Evolutionary conservation across 2,888 invertebrate genomes (phyloP).

Genomic region (Venusia cambrica): DNA sequence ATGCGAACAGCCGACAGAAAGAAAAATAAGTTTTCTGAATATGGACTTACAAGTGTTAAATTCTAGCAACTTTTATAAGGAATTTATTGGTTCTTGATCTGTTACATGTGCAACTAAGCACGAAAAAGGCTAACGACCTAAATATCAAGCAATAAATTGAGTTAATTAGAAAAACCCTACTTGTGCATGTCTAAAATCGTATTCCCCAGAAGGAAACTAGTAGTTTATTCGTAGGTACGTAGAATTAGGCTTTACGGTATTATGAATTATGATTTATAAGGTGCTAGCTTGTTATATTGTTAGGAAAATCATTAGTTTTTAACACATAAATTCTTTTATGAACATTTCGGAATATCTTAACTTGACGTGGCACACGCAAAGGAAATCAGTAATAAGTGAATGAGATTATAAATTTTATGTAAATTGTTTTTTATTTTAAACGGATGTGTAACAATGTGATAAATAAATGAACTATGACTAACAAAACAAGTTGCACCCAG

Average conservation of each 20-base stretch:
- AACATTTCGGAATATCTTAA: too few species aligned
- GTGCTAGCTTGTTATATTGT: too few species aligned
- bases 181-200: slow-evolving; percentile 47
- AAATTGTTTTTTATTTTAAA: too few species aligned
- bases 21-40: slow-evolving; percentile 14
- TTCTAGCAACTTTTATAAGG: slow-evolving; percentile 12
- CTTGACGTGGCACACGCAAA: too few species aligned
- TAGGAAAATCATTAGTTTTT: too few species aligned
- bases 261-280: too few species aligned
- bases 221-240: too few species aligned
- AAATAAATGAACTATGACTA: too few species aligned
- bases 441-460: too few species aligned
- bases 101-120: slow-evolving; percentile 18
- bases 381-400: slow-evolving; percentile 6
- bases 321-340: too few species aligned
- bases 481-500: slow-evolving; percentile 12
- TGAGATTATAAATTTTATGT: too few species aligned
- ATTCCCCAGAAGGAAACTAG: slow-evolving; percentile 38
- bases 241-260: slow-evolving; percentile 16
- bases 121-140: slow-evolving; percentile 29
- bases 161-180: slow-evolving; percentile 23
- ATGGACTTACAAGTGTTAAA: slow-evolving; percentile 9
- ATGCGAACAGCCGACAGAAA: slow-evolving; percentile 1
- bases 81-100: slow-evolving; percentile 21
- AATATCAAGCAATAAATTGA: slow-evolving; percentile 28